Conservation (phyloP, 1,140 invertebrate genomes). For the Sycophaga agraensis region DNA sequence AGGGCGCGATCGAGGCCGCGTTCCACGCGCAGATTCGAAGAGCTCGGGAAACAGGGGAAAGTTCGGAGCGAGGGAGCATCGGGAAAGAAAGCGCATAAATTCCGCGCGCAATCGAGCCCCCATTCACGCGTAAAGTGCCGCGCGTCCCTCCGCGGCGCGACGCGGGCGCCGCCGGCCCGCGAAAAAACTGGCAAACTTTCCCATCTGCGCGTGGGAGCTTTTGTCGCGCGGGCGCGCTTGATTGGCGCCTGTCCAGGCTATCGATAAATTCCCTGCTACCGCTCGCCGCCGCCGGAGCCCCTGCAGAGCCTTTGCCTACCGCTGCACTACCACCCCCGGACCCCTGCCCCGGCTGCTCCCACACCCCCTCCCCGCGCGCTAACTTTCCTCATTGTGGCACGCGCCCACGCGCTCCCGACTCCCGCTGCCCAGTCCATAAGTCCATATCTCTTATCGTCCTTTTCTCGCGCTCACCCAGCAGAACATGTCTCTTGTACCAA, state of each 20-base stretch:
- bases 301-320: too few species aligned
- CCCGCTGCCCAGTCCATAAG: too few species aligned
- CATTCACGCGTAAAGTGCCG: constrained; percentile 17
- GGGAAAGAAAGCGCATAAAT: constrained; percentile 28
- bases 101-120: constrained; percentile 21
- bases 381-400: constrained; percentile 6
- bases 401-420: too few species aligned
- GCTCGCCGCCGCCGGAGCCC: too few species aligned
- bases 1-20: not conserved
- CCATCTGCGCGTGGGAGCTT: not conserved
- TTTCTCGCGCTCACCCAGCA: not conserved
- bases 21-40: not conserved
- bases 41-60: constrained; percentile 1
- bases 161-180: not conserved
- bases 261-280: constrained; percentile 17
- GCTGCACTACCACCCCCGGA: too few species aligned
- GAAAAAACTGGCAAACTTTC: not conserved
- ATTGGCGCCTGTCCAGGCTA: constrained; percentile 28
- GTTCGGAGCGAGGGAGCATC: too few species aligned
- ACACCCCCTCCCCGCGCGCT: too few species aligned
- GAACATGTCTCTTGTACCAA: constrained; percentile 8
- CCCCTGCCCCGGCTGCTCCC: too few species aligned
- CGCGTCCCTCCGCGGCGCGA: not conserved
- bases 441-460: constrained; percentile 3
- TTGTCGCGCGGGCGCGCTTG: constrained; percentile 19